A percentile compares a stretch with the other conserved stretches of the same genome.
Conservation (phyloP, 2,888 invertebrate genomes). For the Crossocerus cetratus region DNA sequence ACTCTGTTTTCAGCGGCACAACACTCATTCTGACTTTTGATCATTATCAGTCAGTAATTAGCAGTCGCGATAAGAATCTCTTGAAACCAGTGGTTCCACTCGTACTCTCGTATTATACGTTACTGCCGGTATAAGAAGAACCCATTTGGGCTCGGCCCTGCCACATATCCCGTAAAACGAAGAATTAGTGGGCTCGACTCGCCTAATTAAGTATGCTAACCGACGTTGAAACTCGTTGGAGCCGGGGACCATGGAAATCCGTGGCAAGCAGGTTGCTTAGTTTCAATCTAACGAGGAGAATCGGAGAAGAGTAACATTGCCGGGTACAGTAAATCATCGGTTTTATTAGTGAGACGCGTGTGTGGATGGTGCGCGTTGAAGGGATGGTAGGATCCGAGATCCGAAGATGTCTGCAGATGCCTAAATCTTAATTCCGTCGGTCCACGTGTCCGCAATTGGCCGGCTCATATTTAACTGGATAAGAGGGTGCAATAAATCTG, state of each 20-base stretch:
- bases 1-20: too few relatives aligned
- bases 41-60: too few relatives aligned
- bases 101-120: slow-evolving; percentile 24
- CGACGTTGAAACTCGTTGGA: slow-evolving; percentile 42
- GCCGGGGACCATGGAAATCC: slow-evolving; percentile 31
- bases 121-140: slow-evolving; percentile 18
- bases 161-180: slow-evolving; percentile 45
- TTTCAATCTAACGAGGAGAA: too few relatives aligned
- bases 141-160: slow-evolving; percentile 20
- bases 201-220: slow-evolving; percentile 58
- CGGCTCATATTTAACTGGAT: slow-evolving; percentile 21
- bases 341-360: too few relatives aligned
- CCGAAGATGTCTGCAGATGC: too few relatives aligned
- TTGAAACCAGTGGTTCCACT: slow-evolving; percentile 3
- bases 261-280: neutral
- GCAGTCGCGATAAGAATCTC: neutral
- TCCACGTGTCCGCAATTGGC: neutral
- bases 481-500: slow-evolving; percentile 26
- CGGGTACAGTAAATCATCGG: neutral
- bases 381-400: too few relatives aligned
- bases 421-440: too few relatives aligned
- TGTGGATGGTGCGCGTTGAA: too few relatives aligned
- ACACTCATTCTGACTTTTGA: too few relatives aligned
- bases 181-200: slow-evolving; percentile 36
- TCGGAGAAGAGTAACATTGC: too few relatives aligned